Evolutionary conservation across 2,113 vertebrate genomes (phyloP).

Genomic region (Grammomys dolichurus): DNA sequence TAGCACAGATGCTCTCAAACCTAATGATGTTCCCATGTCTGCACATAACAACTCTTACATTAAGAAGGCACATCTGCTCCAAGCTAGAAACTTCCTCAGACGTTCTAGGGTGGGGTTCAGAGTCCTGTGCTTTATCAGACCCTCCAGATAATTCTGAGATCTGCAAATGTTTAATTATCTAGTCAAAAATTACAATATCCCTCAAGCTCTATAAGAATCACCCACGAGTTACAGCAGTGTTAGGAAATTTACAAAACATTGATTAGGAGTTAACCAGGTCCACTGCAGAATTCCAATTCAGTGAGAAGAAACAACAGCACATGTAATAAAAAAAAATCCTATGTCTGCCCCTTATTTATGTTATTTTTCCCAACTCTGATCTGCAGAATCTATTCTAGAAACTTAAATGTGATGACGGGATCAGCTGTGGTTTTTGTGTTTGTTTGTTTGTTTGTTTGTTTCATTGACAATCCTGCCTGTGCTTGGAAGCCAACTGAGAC

Average conservation of each 20-base stretch:
- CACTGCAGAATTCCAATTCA: neutral
- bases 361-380: neutral
- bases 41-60: neutral
- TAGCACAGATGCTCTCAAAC: neutral
- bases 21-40: neutral
- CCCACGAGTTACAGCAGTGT: neutral
- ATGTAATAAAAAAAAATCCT: neutral
- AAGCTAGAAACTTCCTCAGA: neutral
- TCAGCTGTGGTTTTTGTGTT: neutral
- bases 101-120: neutral
- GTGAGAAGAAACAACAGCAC: neutral
- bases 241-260: neutral
- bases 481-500: conserved; percentile 51
- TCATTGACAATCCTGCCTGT: neutral
- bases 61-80: neutral
- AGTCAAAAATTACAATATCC: neutral
- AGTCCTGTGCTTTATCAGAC: neutral
- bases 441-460: neutral
- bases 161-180: neutral
- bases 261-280: neutral
- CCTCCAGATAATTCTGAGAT: neutral
- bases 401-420: neutral
- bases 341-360: neutral
- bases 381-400: neutral
- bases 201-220: neutral